Conservation (phyloP, 2,113 vertebrate species). For the Eclectus roratus region DNA sequence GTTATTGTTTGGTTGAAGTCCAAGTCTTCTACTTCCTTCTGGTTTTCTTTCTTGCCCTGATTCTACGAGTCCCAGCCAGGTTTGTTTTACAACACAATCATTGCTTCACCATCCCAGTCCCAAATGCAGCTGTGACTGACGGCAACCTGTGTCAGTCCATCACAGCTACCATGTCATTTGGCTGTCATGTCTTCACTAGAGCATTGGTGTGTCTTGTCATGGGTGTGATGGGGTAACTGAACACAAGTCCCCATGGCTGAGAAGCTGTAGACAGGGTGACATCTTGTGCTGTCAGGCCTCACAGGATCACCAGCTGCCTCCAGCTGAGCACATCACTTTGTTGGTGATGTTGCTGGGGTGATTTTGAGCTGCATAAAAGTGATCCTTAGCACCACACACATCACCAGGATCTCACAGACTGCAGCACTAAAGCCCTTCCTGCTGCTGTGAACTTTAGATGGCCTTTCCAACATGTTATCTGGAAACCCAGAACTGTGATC, state of each 20-base stretch:
- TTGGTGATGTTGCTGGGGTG: neutral
- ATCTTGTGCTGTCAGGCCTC: fast-evolving
- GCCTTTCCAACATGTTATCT: neutral
- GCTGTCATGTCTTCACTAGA: neutral
- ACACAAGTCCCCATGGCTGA: neutral
- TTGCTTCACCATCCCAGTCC: neutral
- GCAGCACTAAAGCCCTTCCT: neutral
- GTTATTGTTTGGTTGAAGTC: neutral
- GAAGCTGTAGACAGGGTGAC: fast-evolving
- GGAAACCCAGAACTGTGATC: neutral
- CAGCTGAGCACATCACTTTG: fast-evolving
- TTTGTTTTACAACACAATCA: neutral
- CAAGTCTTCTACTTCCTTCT: neutral
- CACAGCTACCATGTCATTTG: fast-evolving
- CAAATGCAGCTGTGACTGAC: neutral
- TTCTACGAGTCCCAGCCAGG: fast-evolving
- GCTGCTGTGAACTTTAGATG: neutral
- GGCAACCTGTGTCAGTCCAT: neutral
- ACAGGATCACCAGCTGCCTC: neutral
- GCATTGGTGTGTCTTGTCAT: fast-evolving
- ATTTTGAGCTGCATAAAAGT: neutral
- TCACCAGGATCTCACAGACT: neutral
- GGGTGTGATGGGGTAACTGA: neutral
- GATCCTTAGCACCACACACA: neutral
- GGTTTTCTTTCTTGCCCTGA: neutral